phyloP scores from a whole-genome alignment of 2,113 vertebrate genomes.

The Rissa tridactyla region DNA sequence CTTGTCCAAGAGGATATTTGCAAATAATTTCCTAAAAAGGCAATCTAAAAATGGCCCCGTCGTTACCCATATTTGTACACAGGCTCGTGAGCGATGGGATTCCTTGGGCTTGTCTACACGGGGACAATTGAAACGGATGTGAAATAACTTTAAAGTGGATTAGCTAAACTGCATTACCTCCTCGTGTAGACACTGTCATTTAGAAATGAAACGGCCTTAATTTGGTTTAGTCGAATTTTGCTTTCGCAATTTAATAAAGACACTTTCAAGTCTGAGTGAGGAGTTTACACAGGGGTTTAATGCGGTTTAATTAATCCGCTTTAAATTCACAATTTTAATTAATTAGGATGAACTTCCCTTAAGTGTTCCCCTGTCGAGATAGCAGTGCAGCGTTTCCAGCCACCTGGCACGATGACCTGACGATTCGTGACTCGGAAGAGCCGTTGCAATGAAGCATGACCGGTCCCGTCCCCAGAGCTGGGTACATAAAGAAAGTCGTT shows the following conservation, averaged over 20 bases:
- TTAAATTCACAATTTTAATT: constrained; percentile 44
- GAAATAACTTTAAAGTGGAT: constrained; percentile 61
- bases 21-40: constrained; percentile 66
- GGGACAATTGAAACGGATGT: constrained; percentile 55
- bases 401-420: neutral
- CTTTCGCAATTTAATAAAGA: constrained; percentile 55
- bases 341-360: constrained; percentile 20
- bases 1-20: constrained; percentile 51
- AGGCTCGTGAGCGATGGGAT: neutral
- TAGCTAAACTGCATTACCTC: constrained; percentile 55
- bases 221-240: constrained; percentile 51
- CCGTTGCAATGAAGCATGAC: neutral
- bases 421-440: neutral
- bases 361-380: neutral
- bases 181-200: constrained; percentile 44
- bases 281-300: constrained; percentile 49
- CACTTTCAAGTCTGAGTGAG: constrained; percentile 41
- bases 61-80: constrained; percentile 70
- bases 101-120: constrained; percentile 6
- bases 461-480: neutral
- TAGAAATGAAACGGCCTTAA: constrained; percentile 49
- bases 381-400: neutral
- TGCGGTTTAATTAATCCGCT: constrained; percentile 60
- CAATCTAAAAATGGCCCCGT: constrained; percentile 50
- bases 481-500: neutral